Evolutionary conservation across 2,888 invertebrate genomes (phyloP), one percentile per base, ranked within the genome.

Genomic region (Pheosia gnoma): DNA sequence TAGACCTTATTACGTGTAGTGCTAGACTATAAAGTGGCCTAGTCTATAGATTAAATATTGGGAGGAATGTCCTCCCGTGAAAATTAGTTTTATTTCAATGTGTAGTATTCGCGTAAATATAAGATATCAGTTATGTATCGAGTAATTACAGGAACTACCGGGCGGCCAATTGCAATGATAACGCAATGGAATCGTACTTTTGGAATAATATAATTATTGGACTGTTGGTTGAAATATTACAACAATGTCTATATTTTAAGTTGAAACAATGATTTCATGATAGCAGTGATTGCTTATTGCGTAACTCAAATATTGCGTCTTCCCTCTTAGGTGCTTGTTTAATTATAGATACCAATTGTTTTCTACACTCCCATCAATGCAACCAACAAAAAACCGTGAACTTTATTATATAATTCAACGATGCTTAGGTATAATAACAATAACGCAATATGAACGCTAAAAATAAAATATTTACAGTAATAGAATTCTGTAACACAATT

Each of bases 121-220:
- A 25, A 25, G 25, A 25, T 1, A 25, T 25, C 25, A 25, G 25
- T 25, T 25, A 25, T 25, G 25, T 25, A 25, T 25, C 25, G 25
- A 25, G 25, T 25, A 25, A 25, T 25, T 25, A 25, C 25, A 25
- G 25, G 25, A 78, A 81, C 74, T 74, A 76, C 75, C 77, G 79
- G 78, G 70, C 68, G 69, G 67, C 63, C 66, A 68, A 86, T 87
- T 85, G 65, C 64, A 45, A 74, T 79, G 87, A 88, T 86, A 88
- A 81, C 70, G 67, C 58, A 63, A 61, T 70, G 68, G 71, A 82
- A 83, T 82, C 76, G 79, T 75, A 72, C 82, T 81, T 78, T 74
- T 62, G 70, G 71, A 78, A 75, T 87, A 86, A 88, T 88, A 79
- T 84, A 85, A 85, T 88, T 85, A 89, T 86, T 87, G 83, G 47